These are phyloP conservation scores for Eurytoma adleriae DNA, from an alignment of 2,888 invertebrate species.

Conservation along the genomic window DNA sequence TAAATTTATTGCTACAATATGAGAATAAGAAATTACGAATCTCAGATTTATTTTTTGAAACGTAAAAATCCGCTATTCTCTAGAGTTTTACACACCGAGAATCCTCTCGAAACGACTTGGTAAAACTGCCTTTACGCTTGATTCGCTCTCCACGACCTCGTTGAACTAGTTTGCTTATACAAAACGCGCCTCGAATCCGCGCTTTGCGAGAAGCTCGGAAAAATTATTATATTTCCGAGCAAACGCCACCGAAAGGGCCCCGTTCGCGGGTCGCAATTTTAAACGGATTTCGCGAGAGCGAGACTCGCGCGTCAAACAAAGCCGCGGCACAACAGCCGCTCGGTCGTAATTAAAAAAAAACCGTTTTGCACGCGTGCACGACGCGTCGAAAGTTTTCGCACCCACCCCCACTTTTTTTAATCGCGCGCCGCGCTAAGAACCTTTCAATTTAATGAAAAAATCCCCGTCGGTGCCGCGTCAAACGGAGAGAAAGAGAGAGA, in stretches of 20 bases:
- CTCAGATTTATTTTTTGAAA: too few species aligned
- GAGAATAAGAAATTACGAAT: too few species aligned
- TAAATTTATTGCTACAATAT: too few species aligned
- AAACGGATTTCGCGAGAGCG: conserved; percentile 7
- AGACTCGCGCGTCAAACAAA: conserved; percentile 14
- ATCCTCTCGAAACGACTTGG: too few species aligned
- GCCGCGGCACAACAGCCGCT: not conserved
- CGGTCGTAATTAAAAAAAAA: conserved; percentile 29
- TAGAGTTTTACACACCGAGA: too few species aligned
- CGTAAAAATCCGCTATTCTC: too few species aligned
- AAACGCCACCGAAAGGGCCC: too few species aligned
- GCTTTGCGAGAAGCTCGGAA: not conserved
- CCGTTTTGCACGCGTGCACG: not conserved
- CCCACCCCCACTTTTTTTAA: conserved; percentile 1
- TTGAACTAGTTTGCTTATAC: too few species aligned
- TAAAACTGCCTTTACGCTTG: too few species aligned
- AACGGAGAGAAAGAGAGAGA: conserved; percentile 11
- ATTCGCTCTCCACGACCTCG: too few species aligned
- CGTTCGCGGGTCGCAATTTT: conserved; percentile 3
- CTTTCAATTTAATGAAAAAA: conserved; percentile 51
- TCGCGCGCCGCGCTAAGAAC: conserved; percentile 22
- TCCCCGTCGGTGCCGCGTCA: not conserved
- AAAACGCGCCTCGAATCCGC: not conserved
- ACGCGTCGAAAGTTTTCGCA: not conserved
- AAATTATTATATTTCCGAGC: too few species aligned